Evolutionary conservation across 1,140 invertebrate species (phyloP).

Genomic region (Drosophila dunni): DNA sequence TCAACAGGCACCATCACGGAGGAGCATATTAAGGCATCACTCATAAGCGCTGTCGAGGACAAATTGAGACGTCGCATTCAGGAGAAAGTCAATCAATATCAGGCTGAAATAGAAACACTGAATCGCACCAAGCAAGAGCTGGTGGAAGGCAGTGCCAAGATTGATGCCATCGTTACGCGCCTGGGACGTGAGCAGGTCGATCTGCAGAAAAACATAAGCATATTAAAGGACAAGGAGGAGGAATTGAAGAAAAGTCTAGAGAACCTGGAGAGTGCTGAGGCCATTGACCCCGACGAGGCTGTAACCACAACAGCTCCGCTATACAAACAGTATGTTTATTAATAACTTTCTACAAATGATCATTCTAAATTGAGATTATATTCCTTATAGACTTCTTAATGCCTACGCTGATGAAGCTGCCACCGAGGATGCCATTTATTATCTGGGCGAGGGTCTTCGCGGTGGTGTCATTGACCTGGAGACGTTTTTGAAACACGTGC

Average conservation of each 20-base stretch:
- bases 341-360: background rate
- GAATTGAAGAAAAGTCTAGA: slow-evolving; percentile 93
- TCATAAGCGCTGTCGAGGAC: slow-evolving; percentile 97
- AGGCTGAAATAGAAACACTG: slow-evolving; percentile 96
- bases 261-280: slow-evolving; percentile 91
- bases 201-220: slow-evolving; percentile 93
- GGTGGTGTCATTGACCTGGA: slow-evolving; percentile 97
- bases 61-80: slow-evolving; percentile 93
- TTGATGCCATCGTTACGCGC: slow-evolving; percentile 92
- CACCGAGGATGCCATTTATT: slow-evolving; percentile 99
- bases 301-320: slow-evolving; percentile 98
- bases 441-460: slow-evolving; percentile 97
- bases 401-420: slow-evolving; percentile 99
- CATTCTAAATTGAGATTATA: background rate
- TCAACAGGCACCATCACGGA: slow-evolving; percentile 93
- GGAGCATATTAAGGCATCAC: slow-evolving; percentile 96
- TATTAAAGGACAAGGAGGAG: slow-evolving; percentile 93
- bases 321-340: slow-evolving; percentile 93
- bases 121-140: slow-evolving; percentile 95
- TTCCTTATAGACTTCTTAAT: slow-evolving; percentile 91
- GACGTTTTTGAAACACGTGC: slow-evolving; percentile 98
- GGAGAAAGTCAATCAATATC: slow-evolving; percentile 94
- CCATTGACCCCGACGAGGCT: slow-evolving; percentile 97
- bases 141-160: slow-evolving; percentile 92
- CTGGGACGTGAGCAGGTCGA: slow-evolving; percentile 94